These are phyloP conservation scores for Oreochromis grahami DNA, from an alignment of 2,797 vertebrate genomes.

Conservation along the genomic window DNA sequence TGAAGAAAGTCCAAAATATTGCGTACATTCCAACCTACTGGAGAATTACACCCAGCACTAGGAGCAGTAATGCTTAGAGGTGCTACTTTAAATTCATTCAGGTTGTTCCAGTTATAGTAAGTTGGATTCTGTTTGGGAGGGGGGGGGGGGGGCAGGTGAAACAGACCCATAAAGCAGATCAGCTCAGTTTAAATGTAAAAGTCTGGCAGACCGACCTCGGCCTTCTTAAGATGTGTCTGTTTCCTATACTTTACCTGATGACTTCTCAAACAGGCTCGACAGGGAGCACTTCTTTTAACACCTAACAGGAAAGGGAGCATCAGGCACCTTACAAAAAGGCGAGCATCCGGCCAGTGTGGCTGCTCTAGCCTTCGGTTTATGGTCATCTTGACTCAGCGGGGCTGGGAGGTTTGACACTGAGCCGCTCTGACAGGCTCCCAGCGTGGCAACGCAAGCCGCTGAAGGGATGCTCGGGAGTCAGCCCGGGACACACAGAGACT, in stretches of 20 bases:
- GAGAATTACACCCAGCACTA: neutral
- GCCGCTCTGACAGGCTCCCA: slow-evolving; percentile 54
- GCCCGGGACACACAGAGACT: neutral
- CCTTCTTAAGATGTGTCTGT: neutral
- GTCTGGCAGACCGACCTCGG: neutral
- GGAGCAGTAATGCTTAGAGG: neutral
- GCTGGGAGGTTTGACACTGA: slow-evolving; percentile 53
- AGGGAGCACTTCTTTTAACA: neutral
- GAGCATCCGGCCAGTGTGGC: slow-evolving; percentile 26
- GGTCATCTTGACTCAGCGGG: slow-evolving; percentile 58
- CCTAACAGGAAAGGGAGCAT: slow-evolving; percentile 7
- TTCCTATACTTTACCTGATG: neutral
- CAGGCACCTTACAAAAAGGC: slow-evolving; percentile 1
- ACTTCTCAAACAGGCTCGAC: slow-evolving; percentile 8
- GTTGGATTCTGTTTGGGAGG: neutral
- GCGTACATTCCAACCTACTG: neutral
- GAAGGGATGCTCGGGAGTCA: slow-evolving; percentile 40
- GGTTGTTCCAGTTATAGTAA: neutral
- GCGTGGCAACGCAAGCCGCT: slow-evolving; percentile 37
- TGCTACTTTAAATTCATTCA: neutral
- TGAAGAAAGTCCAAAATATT: neutral
- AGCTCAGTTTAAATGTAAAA: neutral
- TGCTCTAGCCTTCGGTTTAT: slow-evolving; percentile 21
- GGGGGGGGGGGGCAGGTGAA: neutral
- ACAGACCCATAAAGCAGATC: neutral